phyloP scores from a whole-genome alignment of 2,888 invertebrate species.

The Cephus nigrinus region DNA sequence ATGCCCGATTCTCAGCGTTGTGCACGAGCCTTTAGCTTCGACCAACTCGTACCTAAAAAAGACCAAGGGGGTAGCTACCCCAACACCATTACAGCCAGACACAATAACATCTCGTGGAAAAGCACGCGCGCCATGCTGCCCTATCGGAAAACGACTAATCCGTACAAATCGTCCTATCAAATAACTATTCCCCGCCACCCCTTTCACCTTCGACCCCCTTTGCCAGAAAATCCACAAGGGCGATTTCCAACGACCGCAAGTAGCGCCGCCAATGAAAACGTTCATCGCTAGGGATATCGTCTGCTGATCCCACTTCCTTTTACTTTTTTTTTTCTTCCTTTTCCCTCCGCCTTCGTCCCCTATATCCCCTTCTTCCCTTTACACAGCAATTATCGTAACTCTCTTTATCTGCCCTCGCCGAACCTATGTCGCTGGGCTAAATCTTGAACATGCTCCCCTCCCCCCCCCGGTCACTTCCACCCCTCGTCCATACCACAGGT shows the following conservation, averaged over 20 bases:
- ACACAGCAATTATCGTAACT: constrained; percentile 54
- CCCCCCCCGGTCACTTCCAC: constrained; percentile 13
- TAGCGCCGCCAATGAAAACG: not conserved
- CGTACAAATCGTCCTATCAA: constrained; percentile 38
- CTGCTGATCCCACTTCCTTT: not conserved
- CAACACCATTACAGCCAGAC: not conserved
- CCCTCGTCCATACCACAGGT: not conserved
- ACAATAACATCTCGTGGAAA: not conserved
- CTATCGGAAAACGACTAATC: constrained; percentile 35
- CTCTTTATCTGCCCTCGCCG: constrained; percentile 46
- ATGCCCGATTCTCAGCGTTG: not conserved
- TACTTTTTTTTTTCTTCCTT: not conserved
- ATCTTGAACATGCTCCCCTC: constrained; percentile 9
- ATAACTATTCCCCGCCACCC: constrained; percentile 19
- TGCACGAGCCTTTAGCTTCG: not conserved
- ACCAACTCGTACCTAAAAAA: not conserved
- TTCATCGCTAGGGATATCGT: not conserved
- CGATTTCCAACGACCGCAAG: not conserved
- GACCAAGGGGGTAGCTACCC: not conserved
- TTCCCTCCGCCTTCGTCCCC: not conserved
- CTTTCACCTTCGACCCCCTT: not conserved
- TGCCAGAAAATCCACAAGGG: not conserved
- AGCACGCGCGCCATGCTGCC: not conserved
- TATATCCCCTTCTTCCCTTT: constrained; percentile 23
- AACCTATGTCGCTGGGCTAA: constrained; percentile 9